Evolutionary conservation across 2,113 vertebrate genomes (phyloP).

Genomic region (Petaurus breviceps): DNA sequence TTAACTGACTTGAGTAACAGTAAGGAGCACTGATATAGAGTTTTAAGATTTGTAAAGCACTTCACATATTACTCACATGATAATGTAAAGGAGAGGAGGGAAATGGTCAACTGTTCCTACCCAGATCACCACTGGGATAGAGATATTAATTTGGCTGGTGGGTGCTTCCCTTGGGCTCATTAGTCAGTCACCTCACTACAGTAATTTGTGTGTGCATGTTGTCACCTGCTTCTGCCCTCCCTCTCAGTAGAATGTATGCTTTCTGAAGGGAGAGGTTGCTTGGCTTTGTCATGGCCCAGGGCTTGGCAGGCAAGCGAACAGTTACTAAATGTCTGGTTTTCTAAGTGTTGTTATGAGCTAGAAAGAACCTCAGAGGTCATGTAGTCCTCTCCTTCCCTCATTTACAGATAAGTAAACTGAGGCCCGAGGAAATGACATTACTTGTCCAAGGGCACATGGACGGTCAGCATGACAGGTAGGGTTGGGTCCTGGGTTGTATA

Average conservation of each 20-base stretch:
- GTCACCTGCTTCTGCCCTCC: no score
- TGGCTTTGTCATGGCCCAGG: neutral
- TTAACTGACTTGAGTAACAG: neutral
- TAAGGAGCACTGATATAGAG: neutral
- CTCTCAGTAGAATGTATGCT: no score
- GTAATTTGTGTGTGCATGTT: neutral
- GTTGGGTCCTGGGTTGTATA: neutral
- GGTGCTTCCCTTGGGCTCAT: neutral
- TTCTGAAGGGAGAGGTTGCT: neutral
- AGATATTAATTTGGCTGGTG: neutral
- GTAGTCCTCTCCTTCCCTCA: neutral
- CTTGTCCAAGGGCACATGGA: neutral
- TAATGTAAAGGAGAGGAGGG: neutral
- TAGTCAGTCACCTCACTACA: neutral
- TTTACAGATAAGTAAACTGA: neutral
- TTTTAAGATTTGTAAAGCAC: neutral
- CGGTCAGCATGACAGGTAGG: neutral
- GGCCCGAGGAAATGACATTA: neutral
- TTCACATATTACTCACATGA: neutral
- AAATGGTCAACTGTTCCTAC: neutral
- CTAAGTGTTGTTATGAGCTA: neutral
- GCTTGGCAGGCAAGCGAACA: neutral
- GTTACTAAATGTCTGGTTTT: neutral
- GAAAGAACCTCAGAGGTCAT: neutral
- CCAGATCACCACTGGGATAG: neutral